phyloP scores from a whole-genome alignment of 2,113 vertebrate genomes.

The Myotis yumanensis region DNA sequence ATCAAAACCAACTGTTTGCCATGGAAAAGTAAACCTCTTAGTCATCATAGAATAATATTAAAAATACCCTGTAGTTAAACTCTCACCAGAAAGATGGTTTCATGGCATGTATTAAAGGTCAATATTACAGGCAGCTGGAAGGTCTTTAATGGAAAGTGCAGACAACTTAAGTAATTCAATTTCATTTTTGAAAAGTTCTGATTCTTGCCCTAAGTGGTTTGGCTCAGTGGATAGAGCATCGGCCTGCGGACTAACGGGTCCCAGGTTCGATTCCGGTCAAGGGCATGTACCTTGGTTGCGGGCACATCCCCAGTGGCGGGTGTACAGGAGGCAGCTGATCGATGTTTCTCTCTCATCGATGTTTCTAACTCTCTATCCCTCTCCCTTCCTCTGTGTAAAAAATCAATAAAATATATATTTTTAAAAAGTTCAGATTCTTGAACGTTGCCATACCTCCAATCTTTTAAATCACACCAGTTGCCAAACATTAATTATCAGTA shows the following conservation, averaged over 20 bases:
- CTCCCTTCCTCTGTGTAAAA: too few species aligned
- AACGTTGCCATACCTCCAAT: not conserved
- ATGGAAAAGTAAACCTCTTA: not conserved
- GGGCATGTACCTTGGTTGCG: too few species aligned
- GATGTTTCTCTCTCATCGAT: too few species aligned
- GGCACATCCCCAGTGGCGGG: too few species aligned
- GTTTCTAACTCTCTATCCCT: too few species aligned
- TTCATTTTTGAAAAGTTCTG: not conserved
- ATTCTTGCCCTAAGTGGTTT: not conserved
- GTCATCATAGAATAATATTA: not conserved
- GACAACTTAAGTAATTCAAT: not conserved
- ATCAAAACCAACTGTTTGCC: not conserved
- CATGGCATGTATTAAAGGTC: not conserved
- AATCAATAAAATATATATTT: too few species aligned
- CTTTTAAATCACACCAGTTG: not conserved
- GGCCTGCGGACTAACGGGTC: too few species aligned
- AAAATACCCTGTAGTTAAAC: constrained; percentile 38
- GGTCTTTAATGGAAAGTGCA: constrained; percentile 16
- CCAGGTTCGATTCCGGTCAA: too few species aligned
- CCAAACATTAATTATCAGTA: not conserved
- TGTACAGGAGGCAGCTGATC: too few species aligned
- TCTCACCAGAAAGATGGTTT: not conserved
- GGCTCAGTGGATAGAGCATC: too few species aligned
- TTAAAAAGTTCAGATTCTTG: not conserved
- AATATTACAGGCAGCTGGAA: not conserved